Conservation (phyloP, 2,888 invertebrate species). For the Perithous albicinctus region DNA sequence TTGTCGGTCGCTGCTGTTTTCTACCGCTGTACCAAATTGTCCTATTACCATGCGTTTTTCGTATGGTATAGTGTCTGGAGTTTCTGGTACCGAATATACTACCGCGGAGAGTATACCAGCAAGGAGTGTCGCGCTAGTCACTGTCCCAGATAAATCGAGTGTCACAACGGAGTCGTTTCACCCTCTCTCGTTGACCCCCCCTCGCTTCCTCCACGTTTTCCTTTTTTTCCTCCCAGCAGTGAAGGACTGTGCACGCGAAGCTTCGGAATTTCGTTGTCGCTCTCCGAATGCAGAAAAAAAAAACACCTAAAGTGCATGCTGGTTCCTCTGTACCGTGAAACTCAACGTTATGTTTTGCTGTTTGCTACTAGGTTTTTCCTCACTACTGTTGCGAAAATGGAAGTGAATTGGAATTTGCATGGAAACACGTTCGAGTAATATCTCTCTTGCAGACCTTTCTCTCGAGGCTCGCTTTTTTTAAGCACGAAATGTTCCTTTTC, state of each 20-base stretch:
- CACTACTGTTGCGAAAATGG: conserved; percentile 27
- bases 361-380: conserved; percentile 23
- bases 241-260: conserved; percentile 10
- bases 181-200: conserved; percentile 9
- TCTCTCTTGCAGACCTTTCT: conserved; percentile 2
- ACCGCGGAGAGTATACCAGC: conserved; percentile 25
- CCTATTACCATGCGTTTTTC: conserved; percentile 64
- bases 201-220: neutral
- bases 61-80: conserved; percentile 32
- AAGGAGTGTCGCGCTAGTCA: conserved; percentile 43
- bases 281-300: conserved; percentile 7
- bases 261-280: conserved; percentile 37
- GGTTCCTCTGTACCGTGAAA: conserved; percentile 28
- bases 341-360: conserved; percentile 51
- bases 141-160: conserved; percentile 57
- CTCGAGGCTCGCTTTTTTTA: too few species aligned
- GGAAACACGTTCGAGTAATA: conserved; percentile 43
- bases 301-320: neutral
- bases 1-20: conserved; percentile 34
- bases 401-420: conserved; percentile 53
- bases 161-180: conserved; percentile 56
- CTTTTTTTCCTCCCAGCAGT: conserved; percentile 6
- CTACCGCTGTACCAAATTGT: conserved; percentile 58
- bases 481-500: too few species aligned
- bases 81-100: conserved; percentile 35